phyloP scores from a whole-genome alignment of 2,797 vertebrate species.

The Paedocypris micromegethes region DNA sequence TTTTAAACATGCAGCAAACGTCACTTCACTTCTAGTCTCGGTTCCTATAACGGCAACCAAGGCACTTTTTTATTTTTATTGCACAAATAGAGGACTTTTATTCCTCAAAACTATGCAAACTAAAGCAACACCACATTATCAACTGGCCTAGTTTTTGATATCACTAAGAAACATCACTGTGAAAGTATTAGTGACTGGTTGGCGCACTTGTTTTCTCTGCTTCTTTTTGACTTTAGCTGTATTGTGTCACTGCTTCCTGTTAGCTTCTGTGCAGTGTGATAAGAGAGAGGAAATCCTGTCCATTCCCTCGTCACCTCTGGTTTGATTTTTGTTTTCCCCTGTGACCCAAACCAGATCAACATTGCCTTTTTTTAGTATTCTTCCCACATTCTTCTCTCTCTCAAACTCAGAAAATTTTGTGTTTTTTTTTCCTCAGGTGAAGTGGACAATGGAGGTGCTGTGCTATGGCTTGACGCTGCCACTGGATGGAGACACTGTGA shows the following conservation, averaged over 20 bases:
- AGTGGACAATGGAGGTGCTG: conserved; percentile 95
- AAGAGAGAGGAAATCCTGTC: conserved; percentile 55
- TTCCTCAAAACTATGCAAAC: too few relatives aligned
- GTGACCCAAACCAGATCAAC: not conserved
- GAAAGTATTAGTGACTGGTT: conserved; percentile 19
- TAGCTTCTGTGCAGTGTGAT: conserved; percentile 50
- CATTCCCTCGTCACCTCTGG: conserved; percentile 39
- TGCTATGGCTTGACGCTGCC: conserved; percentile 86
- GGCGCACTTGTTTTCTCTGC: not conserved
- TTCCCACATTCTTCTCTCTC: not conserved
- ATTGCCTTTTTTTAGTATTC: not conserved
- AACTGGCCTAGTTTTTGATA: too few relatives aligned
- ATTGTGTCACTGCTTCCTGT: conserved; percentile 43
- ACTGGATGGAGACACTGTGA: conserved; percentile 86
- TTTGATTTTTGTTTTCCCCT: conserved; percentile 25
- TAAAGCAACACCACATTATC: too few relatives aligned
- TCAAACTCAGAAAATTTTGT: not conserved
- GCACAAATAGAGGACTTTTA: too few relatives aligned
- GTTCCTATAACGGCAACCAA: too few relatives aligned
- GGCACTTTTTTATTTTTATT: too few relatives aligned
- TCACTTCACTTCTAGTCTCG: too few relatives aligned
- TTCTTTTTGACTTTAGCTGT: conserved; percentile 28
- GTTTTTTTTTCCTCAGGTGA: conserved; percentile 68
- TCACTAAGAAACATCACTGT: too few relatives aligned
- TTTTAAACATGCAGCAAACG: too few relatives aligned